Evolutionary conservation across 2,888 invertebrate genomes (phyloP).

Genomic region (Ophonus ardosiacus): DNA sequence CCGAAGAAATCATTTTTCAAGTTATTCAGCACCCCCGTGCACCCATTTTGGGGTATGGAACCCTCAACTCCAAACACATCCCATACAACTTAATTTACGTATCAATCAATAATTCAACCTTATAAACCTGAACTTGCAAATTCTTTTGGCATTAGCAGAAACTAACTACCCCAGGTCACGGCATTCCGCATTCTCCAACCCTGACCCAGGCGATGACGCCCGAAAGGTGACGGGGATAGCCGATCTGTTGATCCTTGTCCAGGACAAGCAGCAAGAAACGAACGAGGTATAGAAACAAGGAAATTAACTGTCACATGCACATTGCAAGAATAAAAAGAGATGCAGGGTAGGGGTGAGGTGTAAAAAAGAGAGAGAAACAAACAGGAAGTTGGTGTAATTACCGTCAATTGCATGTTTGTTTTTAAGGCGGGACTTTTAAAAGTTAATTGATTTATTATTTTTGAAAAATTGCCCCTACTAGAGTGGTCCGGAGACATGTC

Average conservation of each 20-base stretch:
- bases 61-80: neutral
- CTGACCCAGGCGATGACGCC: conserved; percentile 7
- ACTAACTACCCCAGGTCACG: conserved; percentile 35
- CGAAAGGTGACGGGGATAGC: neutral
- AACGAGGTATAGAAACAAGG: neutral
- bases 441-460: no score
- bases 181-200: neutral
- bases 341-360: neutral
- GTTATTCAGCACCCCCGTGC: no score
- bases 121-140: conserved; percentile 27
- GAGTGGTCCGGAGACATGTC: no score
- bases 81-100: neutral
- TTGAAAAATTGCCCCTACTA: no score
- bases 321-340: neutral
- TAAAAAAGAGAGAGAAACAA: neutral
- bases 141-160: conserved; percentile 21
- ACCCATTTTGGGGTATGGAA: neutral
- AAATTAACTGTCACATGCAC: conserved; percentile 23
- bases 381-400: neutral
- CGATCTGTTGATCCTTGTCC: conserved; percentile 1
- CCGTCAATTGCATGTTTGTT: no score
- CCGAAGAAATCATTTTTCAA: no score
- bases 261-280: neutral
- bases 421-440: no score
- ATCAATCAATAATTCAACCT: conserved; percentile 16